Percentiles rank a stretch among this genome's conserved stretches.
phyloP scores from a whole-genome alignment of 2,888 invertebrate genomes.

The Nephrotoma flavescens region DNA sequence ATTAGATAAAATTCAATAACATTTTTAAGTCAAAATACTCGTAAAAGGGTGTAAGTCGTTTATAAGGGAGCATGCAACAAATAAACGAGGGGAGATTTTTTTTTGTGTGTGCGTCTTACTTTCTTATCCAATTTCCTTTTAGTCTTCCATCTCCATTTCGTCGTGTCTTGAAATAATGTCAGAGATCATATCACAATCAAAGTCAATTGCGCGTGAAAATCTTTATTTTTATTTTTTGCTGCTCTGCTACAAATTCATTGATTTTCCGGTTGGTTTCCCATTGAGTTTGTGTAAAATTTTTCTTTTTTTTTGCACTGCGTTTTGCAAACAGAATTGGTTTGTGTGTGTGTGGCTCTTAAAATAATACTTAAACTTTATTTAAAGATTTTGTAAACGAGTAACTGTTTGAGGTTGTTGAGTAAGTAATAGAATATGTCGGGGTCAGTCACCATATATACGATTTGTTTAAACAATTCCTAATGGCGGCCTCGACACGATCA shows the following conservation, averaged over 20 bases:
- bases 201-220: slow-evolving; percentile 5
- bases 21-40: not conserved
- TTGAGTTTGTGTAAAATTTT: not conserved
- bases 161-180: not conserved
- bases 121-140: not conserved
- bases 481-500: not conserved
- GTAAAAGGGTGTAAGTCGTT: not conserved
- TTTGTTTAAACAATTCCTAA: not conserved
- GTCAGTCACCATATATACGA: not conserved
- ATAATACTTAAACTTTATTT: not conserved
- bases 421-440: not conserved
- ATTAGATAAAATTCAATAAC: not conserved
- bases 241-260: not conserved
- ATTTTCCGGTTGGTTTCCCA: slow-evolving; percentile 4
- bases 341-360: not conserved
- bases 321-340: not conserved
- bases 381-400: not conserved
- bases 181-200: slow-evolving; percentile 4
- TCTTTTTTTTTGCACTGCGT: not conserved
- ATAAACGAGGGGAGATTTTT: not conserved
- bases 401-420: not conserved
- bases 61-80: not conserved
- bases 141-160: not conserved
- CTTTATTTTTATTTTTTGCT: not conserved
- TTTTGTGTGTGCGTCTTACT: not conserved